Evolutionary conservation across 2,888 invertebrate species (phyloP), one percentile per base, ranked within the genome.

Genomic region (Tetrapedia diversipes): DNA sequence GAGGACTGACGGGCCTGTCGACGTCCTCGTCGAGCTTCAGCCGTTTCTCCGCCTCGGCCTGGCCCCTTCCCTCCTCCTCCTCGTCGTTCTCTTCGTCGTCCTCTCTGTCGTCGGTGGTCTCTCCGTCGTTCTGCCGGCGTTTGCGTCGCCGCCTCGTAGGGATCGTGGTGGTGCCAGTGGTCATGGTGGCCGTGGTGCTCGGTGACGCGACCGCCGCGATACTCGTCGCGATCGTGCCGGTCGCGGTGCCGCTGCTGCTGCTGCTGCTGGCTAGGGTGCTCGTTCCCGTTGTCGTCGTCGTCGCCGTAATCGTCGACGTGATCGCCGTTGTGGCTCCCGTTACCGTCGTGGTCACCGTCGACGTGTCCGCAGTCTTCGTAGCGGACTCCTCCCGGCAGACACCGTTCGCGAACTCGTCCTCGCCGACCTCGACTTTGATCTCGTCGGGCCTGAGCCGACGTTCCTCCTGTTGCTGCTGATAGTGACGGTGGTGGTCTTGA

Each of bases 351-450:
- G 70, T n/a, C 65, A 67, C 7, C 47, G 78, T 82, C 81, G 69
- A 43, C 39, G 66, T 16, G 32, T 60, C 49, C 71, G 81, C 72
- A 64, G 61, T 24, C 80, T 71, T 75, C 78, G 77, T 79, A 45
- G 69, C 29, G 57, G 82, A 66, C n/a, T 80, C 84, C 32, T 87
- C 87, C 29, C 82, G 82, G 64, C 77, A 79, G 76, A 83, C 81
- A 22, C 69, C 76, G 79, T 85, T 79, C 53, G 75, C 65, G 64
- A 69, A 37, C 56, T 80, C 79, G 59, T 81, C 81, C 69, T 84
- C 86, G 80, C 93, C 89, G 67, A 92, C 92, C 90, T 94, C 94
- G 86, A 93, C 89, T 51, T 94, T 94, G 19, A 94, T 93, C 90
- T 93, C 93, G 49, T 92, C 92, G 49, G 92, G 87, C 83, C 83